phyloP scores from a whole-genome alignment of 2,113 vertebrate genomes.

The Poicephalus meyeri region DNA sequence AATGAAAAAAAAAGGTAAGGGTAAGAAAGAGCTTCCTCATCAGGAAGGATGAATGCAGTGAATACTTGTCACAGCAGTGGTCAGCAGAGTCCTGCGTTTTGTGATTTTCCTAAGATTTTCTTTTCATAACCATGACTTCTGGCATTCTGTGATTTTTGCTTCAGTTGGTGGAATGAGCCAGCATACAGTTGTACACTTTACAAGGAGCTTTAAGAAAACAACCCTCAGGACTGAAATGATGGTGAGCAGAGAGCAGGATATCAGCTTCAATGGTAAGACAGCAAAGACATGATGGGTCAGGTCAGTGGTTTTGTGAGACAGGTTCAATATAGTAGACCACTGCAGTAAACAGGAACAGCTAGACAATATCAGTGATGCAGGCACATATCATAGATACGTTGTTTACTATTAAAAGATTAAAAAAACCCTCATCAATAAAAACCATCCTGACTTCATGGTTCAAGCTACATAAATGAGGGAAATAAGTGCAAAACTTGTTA shows the following conservation, averaged over 20 bases:
- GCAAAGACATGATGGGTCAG: neutral
- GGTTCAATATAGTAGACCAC: neutral
- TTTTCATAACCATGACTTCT: neutral
- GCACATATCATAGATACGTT: neutral
- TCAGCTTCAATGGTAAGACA: neutral
- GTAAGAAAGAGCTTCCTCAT: neutral
- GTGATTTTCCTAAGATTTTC: neutral
- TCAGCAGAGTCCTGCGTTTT: neutral
- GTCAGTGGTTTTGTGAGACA: neutral
- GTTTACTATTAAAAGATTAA: neutral
- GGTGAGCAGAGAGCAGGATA: neutral
- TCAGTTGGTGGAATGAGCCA: neutral
- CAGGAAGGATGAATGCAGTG: neutral
- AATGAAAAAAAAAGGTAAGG: neutral
- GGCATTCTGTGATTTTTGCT: neutral
- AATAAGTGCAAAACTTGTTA: neutral
- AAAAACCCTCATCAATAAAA: neutral
- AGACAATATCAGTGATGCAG: neutral
- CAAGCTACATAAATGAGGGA: neutral
- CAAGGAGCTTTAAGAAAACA: neutral
- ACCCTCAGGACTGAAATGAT: neutral
- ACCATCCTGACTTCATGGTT: neutral
- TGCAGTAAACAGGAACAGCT: neutral
- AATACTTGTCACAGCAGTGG: neutral
- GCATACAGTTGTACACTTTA: neutral